Base-by-base conservation (phyloP, 2,888 invertebrate species). In the Lasioglossum lativentre region DNA sequence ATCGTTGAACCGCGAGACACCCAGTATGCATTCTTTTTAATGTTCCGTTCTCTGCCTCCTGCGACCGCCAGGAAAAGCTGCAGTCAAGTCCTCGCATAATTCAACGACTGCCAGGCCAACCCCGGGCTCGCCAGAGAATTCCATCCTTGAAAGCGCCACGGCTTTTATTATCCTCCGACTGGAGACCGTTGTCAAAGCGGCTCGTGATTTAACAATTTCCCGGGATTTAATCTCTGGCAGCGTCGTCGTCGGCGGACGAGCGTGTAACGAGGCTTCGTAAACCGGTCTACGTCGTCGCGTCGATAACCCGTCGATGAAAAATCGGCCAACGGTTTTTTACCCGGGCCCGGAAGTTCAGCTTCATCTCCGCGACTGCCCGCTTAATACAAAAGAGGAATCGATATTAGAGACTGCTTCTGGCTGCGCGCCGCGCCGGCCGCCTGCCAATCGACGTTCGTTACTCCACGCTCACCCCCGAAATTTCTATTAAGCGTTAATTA, bases 151-250 rank as follows among this genome's bases (percentile, higher is more conserved):
- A 86, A 81, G 74, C 87, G 59, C n/a, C 73, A 45, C 56, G 66
- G 68, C 70, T 89, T 82, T 87, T 75, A 83, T 88, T 87, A 85
- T 82, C 71, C 78, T 45, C 10, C 73, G 19, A 19, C 38, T 23
- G 63, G 75, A 42, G 30, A 47, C 40, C 63, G 75, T 84, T 86
- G 83, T 87, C 71, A 88, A 85, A 83, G 72, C 81, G 73, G 45
- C 78, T 75, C 45, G 84, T 83, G 75, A 85, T 88, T 89, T 88
- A 90, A 88, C 76, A 87, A 88, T 89, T 85, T 86, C 72, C 83
- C 71, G 27, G 68, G 70, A 59, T 82, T 89, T 84, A 81, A 88
- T 87, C 83, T 73, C 27, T 47, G 77, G 45, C 70, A 38, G 59
- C 16, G 47, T 30, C 71, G 47, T 30, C 71, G 71, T 74, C 63